Base-by-base conservation (phyloP, 2,113 vertebrate genomes). In the Scomber japonicus region DNA sequence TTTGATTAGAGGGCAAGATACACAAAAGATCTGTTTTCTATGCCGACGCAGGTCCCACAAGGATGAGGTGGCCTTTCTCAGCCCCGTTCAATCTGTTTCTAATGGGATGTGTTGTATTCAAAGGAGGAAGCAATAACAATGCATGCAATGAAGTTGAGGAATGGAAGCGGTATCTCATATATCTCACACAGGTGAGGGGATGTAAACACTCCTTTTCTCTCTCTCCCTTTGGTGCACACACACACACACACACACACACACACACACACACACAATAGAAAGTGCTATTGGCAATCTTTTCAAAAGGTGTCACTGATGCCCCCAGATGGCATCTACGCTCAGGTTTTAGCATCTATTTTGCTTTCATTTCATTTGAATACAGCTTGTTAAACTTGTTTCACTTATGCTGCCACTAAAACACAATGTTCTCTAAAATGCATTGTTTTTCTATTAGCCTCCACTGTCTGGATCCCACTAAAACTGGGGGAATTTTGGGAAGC, bases 51-150 rank as follows among this genome's bases (percentile, higher is more conserved):
- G 59, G 44, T 69, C 82, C 69, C 80, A 54, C 14, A 56, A 81
- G 80, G 71, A 78, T 60, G 19, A 46, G 71, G 62, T 89, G 81
- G 81, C 82, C 81, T 90, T 84, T 86, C 86, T 61, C 59, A 75
- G 68, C 48, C 57, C 75, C 71, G 40, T 88, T 90, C 77, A 83
- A 64, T 85, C 61, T 64, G 75, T 77, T 86, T 85, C 82, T 78
- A 71, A 88, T 85, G 63, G 77, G 82, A 75, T 72, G 69, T 51
- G 82, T 44, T 67, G 54, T 44, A 81, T 88, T 89, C 73, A 91
- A 86, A 87, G 69, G 81, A 74, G 27, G 64, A 64, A 61, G 76
- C 54, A 78, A 66, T 79, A 78, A 86, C 71, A 85, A 80, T 71
- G 48, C 53, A 19, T 11, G 27, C 55, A 63, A 31, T 63, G 67